Evolutionary conservation across 2,888 invertebrate genomes (phyloP).

Genomic region (Neoascia interrupta): DNA sequence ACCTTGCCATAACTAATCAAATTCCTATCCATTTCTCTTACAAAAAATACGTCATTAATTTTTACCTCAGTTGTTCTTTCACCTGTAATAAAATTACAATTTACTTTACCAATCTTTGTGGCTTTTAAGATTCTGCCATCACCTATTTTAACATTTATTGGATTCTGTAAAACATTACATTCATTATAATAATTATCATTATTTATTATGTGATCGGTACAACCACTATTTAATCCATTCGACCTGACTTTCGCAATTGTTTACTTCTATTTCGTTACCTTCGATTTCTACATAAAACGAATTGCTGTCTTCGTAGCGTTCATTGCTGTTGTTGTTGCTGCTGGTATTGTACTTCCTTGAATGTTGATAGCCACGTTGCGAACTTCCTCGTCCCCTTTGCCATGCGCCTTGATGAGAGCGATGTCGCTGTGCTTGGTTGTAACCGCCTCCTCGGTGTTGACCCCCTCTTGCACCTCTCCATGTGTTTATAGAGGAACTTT

Average conservation of each 20-base stretch:
- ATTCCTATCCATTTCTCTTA: slow-evolving; percentile 24
- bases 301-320: too few relatives aligned
- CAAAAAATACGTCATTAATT: slow-evolving; percentile 25
- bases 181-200: neutral
- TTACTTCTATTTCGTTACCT: neutral
- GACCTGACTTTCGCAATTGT: neutral
- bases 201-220: slow-evolving; percentile 33
- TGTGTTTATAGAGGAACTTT: neutral
- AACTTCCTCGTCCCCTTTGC: neutral
- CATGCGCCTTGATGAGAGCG: neutral
- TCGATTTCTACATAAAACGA: too few relatives aligned
- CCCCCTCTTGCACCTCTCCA: neutral
- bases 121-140: slow-evolving; percentile 18
- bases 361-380: neutral
- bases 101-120: neutral
- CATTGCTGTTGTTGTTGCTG: too few relatives aligned
- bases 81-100: neutral
- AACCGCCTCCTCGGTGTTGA: neutral
- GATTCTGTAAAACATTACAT: neutral
- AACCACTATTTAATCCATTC: slow-evolving; percentile 50
- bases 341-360: too few relatives aligned
- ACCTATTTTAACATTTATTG: slow-evolving; percentile 28
- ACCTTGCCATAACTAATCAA: neutral
- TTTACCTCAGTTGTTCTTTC: neutral
- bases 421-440: neutral